Evolutionary conservation across 1,140 invertebrate genomes (phyloP), one percentile per base, ranked within the genome.

Genomic region (Acromyrmex echinatior): DNA sequence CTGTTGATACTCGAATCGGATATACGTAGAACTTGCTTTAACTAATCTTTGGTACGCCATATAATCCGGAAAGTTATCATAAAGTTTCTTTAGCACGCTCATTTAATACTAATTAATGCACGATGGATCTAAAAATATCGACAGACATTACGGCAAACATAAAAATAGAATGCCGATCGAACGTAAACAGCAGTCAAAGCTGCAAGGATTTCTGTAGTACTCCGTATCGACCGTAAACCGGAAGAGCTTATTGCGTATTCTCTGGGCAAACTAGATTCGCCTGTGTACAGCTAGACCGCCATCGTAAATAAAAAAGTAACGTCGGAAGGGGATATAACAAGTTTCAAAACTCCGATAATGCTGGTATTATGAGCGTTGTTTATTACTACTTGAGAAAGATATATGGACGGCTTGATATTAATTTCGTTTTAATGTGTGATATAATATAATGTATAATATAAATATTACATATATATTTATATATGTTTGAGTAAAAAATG

Each of bases 231-330:
- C 58, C 70, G 70, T 84, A 84, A 82, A 84, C 68, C 70, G 39
- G 56, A 74, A 62, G 53, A 82, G 80, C 80, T 84, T 84, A 84
- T 84, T 84, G 68, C 9, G 56, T 84, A 84, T 84, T 84, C 70
- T 84, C 80, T 51, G 39, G 12, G 56, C 56, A 84, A 84, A 84
- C 80, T 84, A 51, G 56, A 84, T 76, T 84, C 80, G 39, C 70
- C 39, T 21, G 49, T 76, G 31, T 35, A 35, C 56, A 74, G 18
- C 51, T 71, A 84, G 39, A 39, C 56, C 53, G 68, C 49, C 56
- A 53, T 62, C 56, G 80, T 84, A 84, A 84, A 74, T 84, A 84
- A 84, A 84, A 84, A 84, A 51, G 56, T 39, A 56, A 16, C 62
- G n/a, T 74, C 80, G 25, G 35, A 74, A 21, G 56, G 21, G 21